Conservation (phyloP, 2,797 vertebrate genomes). For the Erpetoichthys calabaricus region DNA sequence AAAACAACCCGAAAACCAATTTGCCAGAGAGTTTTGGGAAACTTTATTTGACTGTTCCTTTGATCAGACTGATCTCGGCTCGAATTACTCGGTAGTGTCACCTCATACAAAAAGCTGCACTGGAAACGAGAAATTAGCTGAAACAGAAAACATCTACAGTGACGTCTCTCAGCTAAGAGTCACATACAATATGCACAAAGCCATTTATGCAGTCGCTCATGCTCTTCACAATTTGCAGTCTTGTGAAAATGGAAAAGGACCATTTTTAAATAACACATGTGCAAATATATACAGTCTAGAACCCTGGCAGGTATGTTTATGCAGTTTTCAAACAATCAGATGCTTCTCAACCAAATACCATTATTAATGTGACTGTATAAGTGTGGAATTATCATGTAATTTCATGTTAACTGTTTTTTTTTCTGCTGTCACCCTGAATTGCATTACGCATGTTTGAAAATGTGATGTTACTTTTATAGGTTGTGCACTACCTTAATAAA, state of each 20-base stretch:
- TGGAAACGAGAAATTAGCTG: slow-evolving; percentile 21
- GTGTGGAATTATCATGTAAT: too few species aligned
- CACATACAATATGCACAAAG: slow-evolving; percentile 33
- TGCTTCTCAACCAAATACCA: neutral
- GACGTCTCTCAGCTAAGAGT: slow-evolving; percentile 35
- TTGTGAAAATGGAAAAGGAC: slow-evolving; percentile 14
- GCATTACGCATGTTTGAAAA: too few species aligned
- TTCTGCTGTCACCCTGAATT: too few species aligned
- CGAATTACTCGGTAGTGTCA: neutral
- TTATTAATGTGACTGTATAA: neutral
- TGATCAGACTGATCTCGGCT: neutral
- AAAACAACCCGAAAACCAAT: slow-evolving; percentile 21
- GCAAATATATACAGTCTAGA: slow-evolving; percentile 25
- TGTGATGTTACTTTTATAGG: slow-evolving; percentile 11
- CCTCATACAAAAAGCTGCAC: slow-evolving; percentile 17
- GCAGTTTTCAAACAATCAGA: neutral
- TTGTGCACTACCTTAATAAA: slow-evolving; percentile 26
- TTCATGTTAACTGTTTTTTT: too few species aligned
- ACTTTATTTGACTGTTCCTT: slow-evolving; percentile 27
- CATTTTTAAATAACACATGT: slow-evolving; percentile 14
- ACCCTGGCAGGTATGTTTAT: slow-evolving; percentile 29
- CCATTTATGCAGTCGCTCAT: slow-evolving; percentile 30
- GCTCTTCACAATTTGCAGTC: slow-evolving; percentile 27
- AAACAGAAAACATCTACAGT: slow-evolving; percentile 27
- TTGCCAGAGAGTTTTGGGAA: slow-evolving; percentile 31